Evolutionary conservation across 2,797 vertebrate genomes (phyloP), one percentile per base, ranked within the genome.

Genomic region (Phaenicophaeus curvirostris): DNA sequence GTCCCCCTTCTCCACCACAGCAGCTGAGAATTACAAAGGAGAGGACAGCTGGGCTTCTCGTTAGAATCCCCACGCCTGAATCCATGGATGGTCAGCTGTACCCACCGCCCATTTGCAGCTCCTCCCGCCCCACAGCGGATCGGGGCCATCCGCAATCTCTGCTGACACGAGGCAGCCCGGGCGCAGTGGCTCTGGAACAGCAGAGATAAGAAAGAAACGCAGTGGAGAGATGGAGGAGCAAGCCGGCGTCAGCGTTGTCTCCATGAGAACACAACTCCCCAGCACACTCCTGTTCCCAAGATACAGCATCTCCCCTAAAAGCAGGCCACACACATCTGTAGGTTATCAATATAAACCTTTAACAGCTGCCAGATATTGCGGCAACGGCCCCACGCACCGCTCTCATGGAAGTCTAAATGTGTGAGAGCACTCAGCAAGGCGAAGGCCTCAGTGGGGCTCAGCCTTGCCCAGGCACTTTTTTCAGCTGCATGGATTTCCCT

Each of bases 1-100:
- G 85, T 92, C 68, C 85, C 78, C 67, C 16, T 65, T 68, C 79
- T 44, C 68, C 58, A 5, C 5, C 14, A 25, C 33, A 53, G 94
- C 94, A 97, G 94, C 94, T 95, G 91, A 92, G 87, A 87, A 93
- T 81, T 33, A 84, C 10, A 76, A 77, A 90, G 81, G 39, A 96
- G 75, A 21, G 51, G 73, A 95, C 93, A 95, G 94, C 90, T 94
- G 95, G 91, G 73, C 85, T 89, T 55, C 93, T 93, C 93, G 91
- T 88, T 69, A 96, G 63, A 15, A 76, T 79, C 58, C 18, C 33
- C 0, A 6, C 0, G 41, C 28, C 63, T 44, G 33, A 24, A 33
- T 42, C 71, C 50, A 20, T 1, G 2, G 46, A 41, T 39, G 6
- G 42, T 18, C 61, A 30, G 61, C 15, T 7, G 31, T 20, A 51